Evolutionary conservation across 1,140 invertebrate genomes (phyloP).

Genomic region (Conopomorpha cramerella): DNA sequence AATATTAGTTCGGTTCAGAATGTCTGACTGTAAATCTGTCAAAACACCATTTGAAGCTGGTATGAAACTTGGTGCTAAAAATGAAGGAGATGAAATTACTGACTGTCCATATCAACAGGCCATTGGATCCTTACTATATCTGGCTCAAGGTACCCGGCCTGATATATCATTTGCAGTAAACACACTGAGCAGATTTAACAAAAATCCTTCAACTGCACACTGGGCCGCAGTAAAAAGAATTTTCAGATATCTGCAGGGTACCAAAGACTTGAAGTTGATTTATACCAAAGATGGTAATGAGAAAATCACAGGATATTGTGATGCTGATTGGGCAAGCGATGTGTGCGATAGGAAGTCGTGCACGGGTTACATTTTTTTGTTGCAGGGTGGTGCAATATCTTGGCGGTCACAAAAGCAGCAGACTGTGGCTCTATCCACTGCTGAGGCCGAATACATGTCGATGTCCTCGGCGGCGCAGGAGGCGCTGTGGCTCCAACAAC

Average conservation of each 20-base stretch:
- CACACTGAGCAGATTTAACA: slow-evolving; percentile 13
- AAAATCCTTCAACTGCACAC: slow-evolving; percentile 9
- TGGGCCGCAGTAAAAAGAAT: slow-evolving; percentile 16
- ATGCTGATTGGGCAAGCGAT: slow-evolving; percentile 12
- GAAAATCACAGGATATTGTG: slow-evolving; percentile 11
- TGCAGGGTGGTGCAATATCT: slow-evolving; percentile 7
- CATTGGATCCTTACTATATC: slow-evolving; percentile 15
- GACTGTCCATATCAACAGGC: slow-evolving; percentile 12
- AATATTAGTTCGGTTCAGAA: slow-evolving; percentile 10
- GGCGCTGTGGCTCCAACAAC: slow-evolving; percentile 8
- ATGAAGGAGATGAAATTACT: slow-evolving; percentile 3
- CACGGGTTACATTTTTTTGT: slow-evolving; percentile 11
- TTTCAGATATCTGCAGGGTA: slow-evolving; percentile 13
- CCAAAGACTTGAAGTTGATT: slow-evolving; percentile 7
- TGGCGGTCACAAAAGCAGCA: slow-evolving; percentile 8
- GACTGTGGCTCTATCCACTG: slow-evolving; percentile 10
- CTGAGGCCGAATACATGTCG: slow-evolving; percentile 12
- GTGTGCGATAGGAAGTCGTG: slow-evolving; percentile 7
- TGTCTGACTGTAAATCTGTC: slow-evolving; percentile 13
- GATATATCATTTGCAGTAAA: slow-evolving; percentile 11
- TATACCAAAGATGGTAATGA: slow-evolving; percentile 10
- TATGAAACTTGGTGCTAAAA: slow-evolving; percentile 8
- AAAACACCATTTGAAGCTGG: slow-evolving; percentile 14
- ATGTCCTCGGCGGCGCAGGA: slow-evolving; percentile 7
- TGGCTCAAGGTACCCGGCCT: not conserved